A percentile compares a stretch with the other conserved stretches of the same genome.
These are phyloP conservation scores for Hemicentrotus pulcherrimus DNA, from an alignment of 35 echinoderm and acorn worm genomes.

Conservation along the genomic window DNA sequence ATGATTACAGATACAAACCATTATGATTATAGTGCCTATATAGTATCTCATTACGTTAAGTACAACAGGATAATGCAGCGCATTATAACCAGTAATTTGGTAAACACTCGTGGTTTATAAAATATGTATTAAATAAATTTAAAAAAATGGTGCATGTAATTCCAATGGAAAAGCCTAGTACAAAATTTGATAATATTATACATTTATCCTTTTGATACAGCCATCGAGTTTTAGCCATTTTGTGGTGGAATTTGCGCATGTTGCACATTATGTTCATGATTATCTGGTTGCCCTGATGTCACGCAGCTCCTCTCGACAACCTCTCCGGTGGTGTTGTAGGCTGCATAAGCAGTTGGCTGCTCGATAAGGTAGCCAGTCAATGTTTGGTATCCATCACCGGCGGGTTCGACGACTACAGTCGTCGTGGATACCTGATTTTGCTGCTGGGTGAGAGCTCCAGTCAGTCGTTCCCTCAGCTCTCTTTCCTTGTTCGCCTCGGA, in stretches of 20 bases:
- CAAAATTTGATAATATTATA: neutral
- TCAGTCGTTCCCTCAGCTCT: neutral
- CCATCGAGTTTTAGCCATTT: neutral
- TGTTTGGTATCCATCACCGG: neutral
- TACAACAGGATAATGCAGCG: no score
- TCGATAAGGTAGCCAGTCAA: neutral
- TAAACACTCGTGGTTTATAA: neutral
- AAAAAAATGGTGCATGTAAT: neutral
- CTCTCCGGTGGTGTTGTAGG: neutral
- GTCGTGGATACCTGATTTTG: neutral
- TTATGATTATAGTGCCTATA: no score
- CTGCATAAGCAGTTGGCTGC: conserved; percentile 39
- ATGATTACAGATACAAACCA: no score
- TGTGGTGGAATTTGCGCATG: neutral
- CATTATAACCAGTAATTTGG: no score
- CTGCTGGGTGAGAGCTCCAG: neutral
- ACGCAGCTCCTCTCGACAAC: neutral
- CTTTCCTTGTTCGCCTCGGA: conserved; percentile 52
- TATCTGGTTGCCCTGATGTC: neutral
- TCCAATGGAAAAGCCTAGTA: neutral
- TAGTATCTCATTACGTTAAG: no score
- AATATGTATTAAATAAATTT: neutral
- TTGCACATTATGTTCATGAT: neutral
- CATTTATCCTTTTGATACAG: neutral
- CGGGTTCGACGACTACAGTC: neutral